phyloP scores from a whole-genome alignment of 2,888 invertebrate genomes.

The Scaptomyza tumidula region DNA sequence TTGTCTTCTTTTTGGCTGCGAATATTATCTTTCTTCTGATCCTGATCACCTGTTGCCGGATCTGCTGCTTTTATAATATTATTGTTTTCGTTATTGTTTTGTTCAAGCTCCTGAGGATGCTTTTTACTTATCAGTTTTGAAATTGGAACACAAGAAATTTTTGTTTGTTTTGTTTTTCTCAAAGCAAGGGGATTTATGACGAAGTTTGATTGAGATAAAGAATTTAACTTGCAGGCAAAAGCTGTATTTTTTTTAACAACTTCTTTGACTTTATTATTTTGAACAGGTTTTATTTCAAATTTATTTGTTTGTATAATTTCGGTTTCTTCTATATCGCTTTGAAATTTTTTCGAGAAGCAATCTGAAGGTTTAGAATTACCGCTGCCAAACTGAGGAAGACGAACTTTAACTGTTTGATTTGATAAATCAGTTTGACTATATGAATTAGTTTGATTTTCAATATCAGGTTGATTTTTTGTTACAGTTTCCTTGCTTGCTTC shows the following conservation, averaged over 20 bases:
- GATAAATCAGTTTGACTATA: not conserved
- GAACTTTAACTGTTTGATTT: not conserved
- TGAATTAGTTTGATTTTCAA: not conserved
- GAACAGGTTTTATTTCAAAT: not conserved
- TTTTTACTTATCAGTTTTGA: constrained; percentile 29
- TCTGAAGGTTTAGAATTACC: not conserved
- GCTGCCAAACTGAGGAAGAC: not conserved
- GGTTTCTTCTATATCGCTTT: not conserved
- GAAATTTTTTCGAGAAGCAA: not conserved
- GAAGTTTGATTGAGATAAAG: too few relatives aligned
- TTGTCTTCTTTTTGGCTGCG: not conserved
- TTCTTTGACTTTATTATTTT: not conserved
- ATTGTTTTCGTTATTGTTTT: not conserved
- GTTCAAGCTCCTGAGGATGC: not conserved
- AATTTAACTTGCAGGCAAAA: too few relatives aligned
- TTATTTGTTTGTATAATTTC: not conserved
- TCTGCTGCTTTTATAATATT: not conserved
- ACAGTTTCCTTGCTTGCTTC: not conserved
- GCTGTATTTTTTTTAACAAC: constrained; percentile 1
- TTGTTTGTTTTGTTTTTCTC: not conserved
- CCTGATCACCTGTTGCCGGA: not conserved
- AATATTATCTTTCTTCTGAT: not conserved
- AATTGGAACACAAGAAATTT: constrained; percentile 43
- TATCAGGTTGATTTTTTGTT: not conserved
- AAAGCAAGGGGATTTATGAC: constrained; percentile 26